phyloP scores from a whole-genome alignment of 2,888 invertebrate genomes.

The Orchesellides sinensis region DNA sequence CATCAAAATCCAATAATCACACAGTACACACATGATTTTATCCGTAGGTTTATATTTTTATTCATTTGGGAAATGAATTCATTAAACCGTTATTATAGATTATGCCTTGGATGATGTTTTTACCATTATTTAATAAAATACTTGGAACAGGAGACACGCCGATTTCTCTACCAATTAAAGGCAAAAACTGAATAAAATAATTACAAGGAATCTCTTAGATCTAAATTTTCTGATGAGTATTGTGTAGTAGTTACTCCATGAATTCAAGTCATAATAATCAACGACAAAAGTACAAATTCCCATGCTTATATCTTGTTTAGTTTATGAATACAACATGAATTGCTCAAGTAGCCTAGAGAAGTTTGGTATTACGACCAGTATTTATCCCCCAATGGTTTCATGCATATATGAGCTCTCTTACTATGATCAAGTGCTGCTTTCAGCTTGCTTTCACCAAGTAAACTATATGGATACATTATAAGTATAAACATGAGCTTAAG shows the following conservation, averaged over 20 bases:
- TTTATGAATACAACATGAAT: neutral
- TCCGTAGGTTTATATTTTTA: neutral
- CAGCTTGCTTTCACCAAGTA: neutral
- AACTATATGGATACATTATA: constrained; percentile 13
- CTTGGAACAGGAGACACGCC: too few species aligned
- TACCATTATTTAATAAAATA: neutral
- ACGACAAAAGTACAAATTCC: constrained; percentile 1
- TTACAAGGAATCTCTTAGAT: constrained; percentile 37
- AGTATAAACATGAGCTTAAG: neutral
- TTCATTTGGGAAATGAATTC: constrained; percentile 32
- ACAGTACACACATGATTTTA: neutral
- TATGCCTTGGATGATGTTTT: constrained; percentile 2
- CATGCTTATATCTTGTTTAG: neutral
- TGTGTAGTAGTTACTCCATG: neutral
- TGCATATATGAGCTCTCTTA: constrained; percentile 40
- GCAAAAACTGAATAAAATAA: constrained; percentile 34
- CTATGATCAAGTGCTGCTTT: constrained; percentile 14
- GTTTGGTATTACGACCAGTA: neutral
- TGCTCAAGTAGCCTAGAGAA: constrained; percentile 13
- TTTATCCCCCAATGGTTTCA: constrained; percentile 44
- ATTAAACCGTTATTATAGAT: constrained; percentile 16
- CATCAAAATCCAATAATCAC: constrained; percentile 9
- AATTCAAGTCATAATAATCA: constrained; percentile 5
- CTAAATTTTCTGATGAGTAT: constrained; percentile 28
- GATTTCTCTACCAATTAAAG: constrained; percentile 37